Percentiles rank a stretch among this genome's conserved stretches.
Conservation (phyloP, 2,888 invertebrate species). For the Athalia rosae region DNA sequence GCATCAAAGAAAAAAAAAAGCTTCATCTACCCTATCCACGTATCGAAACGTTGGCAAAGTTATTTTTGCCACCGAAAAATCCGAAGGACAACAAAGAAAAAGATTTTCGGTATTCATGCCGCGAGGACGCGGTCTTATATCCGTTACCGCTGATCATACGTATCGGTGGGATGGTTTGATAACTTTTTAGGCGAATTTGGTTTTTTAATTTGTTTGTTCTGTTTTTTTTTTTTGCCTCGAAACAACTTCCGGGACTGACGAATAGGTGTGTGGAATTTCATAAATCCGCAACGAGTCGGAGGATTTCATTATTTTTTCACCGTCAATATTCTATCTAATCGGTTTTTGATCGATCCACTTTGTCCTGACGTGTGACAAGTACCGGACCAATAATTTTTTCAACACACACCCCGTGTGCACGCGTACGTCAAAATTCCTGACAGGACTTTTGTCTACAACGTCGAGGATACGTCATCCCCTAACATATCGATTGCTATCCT, state of each 20-base stretch:
- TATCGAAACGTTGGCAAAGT: slow-evolving; percentile 8
- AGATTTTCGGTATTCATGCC: slow-evolving; percentile 53
- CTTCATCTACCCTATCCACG: slow-evolving; percentile 56
- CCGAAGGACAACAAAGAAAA: slow-evolving; percentile 48
- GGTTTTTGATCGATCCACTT: slow-evolving; percentile 58
- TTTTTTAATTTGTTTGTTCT: too few species aligned
- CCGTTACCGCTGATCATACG: slow-evolving; percentile 54
- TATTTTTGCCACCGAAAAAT: background rate
- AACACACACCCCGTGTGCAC: slow-evolving; percentile 52
- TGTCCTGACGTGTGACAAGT: slow-evolving; percentile 38
- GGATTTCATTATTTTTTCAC: too few species aligned
- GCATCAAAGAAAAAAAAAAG: slow-evolving; percentile 60
- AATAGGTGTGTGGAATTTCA: too few species aligned
- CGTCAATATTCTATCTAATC: slow-evolving; percentile 64
- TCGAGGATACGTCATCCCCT: slow-evolving; percentile 42
- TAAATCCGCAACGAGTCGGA: too few species aligned
- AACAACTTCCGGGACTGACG: too few species aligned
- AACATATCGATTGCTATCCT: background rate
- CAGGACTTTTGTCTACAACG: slow-evolving; percentile 63
- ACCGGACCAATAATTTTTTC: slow-evolving; percentile 23
- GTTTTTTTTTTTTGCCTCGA: too few species aligned
- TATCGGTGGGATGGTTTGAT: background rate
- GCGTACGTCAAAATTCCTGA: slow-evolving; percentile 63
- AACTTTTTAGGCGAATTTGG: background rate
- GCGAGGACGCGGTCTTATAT: slow-evolving; percentile 55